These are phyloP conservation scores for Kryphioiulus occultus DNA, from an alignment of 2,888 invertebrate genomes.

Conservation along the genomic window DNA sequence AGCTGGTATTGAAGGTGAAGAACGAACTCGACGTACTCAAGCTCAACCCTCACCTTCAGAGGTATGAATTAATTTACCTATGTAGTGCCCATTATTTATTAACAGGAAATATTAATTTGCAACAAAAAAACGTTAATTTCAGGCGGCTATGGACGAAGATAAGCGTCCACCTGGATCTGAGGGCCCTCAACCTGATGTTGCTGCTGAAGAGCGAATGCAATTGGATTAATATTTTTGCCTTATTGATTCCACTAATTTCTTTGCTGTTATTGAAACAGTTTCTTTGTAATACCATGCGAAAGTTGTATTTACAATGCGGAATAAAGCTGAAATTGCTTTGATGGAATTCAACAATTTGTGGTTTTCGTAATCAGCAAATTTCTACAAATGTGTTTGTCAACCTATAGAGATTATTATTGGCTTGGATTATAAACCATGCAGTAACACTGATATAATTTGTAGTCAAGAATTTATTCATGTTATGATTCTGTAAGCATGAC, in stretches of 20 bases:
- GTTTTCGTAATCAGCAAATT: neutral
- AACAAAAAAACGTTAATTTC: neutral
- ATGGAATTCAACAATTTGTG: neutral
- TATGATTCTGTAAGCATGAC: too few species aligned
- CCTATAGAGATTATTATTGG: too few species aligned
- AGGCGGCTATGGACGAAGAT: constrained; percentile 52
- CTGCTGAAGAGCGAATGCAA: constrained; percentile 50
- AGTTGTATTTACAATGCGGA: neutral
- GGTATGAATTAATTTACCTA: neutral
- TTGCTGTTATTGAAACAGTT: neutral
- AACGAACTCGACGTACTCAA: constrained; percentile 51
- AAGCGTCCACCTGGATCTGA: constrained; percentile 28
- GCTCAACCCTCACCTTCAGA: constrained; percentile 21
- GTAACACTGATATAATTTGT: too few species aligned
- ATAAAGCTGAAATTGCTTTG: constrained; percentile 7
- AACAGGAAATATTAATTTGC: too few species aligned
- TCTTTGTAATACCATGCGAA: constrained; percentile 4
- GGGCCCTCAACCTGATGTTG: constrained; percentile 47
- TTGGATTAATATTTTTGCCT: constrained; percentile 49
- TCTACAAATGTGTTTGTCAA: neutral
- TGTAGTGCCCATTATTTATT: too few species aligned
- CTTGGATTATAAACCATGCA: too few species aligned
- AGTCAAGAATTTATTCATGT: too few species aligned
- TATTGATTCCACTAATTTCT: constrained; percentile 1
- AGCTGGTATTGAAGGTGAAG: constrained; percentile 54